Evolutionary conservation across 2,113 vertebrate genomes (phyloP), one percentile per base, ranked within the genome.

Genomic region (Tonatia bakeri): DNA sequence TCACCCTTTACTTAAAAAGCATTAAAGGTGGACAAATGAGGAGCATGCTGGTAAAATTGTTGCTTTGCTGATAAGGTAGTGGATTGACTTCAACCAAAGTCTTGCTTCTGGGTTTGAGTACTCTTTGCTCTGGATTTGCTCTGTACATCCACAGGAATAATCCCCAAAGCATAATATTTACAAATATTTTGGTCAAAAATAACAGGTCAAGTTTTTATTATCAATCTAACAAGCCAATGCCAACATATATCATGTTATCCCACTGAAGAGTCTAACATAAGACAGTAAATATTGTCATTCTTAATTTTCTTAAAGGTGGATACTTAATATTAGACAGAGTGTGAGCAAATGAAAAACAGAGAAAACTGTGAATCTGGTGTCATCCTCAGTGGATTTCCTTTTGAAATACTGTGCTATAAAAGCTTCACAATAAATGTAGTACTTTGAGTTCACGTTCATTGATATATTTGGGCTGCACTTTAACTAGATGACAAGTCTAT

Each of bases 121-220:
- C 38, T 91, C 38, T 28, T 61, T 96, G 81, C 75, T 86, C 36
- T 31, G 72, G 84, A 90, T 92, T 96, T 93, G 73, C 91, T 97
- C 86, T 96, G 64, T 69, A 52, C 45, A 0, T 76, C 94, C 91
- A 94, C 2, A 0, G 26, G 59, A 93, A 95, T 94, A 97, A 98
- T 94, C 75, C 69, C 31, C 91, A 84, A 52, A 97, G 94, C 80
- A 94, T 33, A 89, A 70, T 89, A 80, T 89, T 92, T 97, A 96
- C 86, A 98, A 97, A 96, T 0, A 76, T 82, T 98, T 98, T 95
- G 97, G 77, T 94, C 92, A 97, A 97, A 97, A 88, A 97, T 96
- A 96, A 95, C 97, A 96, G 94, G 88, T 96, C 22, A 14, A 80
- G 97, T 96, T 97, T 94, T 97, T 95, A 96, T 96, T 87, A 93